A percentile compares a stretch with the other conserved stretches of the same genome.
Conservation (phyloP, 2,113 vertebrate species). For the Corythornis madagascariensis region DNA sequence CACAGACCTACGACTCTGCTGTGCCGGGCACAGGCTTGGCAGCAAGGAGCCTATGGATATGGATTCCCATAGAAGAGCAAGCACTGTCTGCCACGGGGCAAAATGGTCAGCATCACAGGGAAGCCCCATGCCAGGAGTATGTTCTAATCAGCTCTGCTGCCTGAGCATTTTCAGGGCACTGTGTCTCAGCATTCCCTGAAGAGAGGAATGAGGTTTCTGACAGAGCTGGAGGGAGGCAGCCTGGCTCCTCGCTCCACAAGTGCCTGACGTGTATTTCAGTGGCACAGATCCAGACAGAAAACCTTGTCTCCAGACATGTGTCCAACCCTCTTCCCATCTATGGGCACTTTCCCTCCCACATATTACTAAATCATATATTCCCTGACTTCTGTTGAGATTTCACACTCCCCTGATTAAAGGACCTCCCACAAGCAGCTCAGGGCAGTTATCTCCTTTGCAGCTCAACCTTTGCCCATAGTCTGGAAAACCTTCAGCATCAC, state of each 20-base stretch:
- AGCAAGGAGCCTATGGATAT: background rate
- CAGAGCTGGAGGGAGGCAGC: background rate
- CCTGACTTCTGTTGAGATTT: conserved; percentile 20
- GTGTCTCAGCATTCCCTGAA: rapidly evolving
- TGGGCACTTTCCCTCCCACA: conserved; percentile 2
- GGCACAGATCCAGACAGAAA: background rate
- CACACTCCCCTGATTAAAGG: background rate
- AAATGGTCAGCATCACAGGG: rapidly evolving
- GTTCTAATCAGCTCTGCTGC: background rate
- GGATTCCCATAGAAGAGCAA: background rate
- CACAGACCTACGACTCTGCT: rapidly evolving
- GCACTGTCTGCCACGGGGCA: rapidly evolving
- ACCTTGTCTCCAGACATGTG: background rate
- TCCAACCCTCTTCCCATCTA: conserved; percentile 30
- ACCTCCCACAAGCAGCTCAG: conserved; percentile 30
- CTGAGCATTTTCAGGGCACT: background rate
- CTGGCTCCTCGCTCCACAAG: background rate
- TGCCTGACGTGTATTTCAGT: background rate
- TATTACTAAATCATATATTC: background rate
- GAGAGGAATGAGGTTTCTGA: background rate
- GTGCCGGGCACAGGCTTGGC: background rate
- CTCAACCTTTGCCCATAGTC: background rate
- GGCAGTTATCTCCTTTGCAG: background rate
- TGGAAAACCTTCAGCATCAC: background rate
- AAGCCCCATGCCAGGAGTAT: background rate